Percentiles rank a stretch among this genome's conserved stretches.
Evolutionary conservation across 30 jellyfish, hydroid and myxozoan species (phyloP).

Genomic region (Aurelia sp.): DNA sequence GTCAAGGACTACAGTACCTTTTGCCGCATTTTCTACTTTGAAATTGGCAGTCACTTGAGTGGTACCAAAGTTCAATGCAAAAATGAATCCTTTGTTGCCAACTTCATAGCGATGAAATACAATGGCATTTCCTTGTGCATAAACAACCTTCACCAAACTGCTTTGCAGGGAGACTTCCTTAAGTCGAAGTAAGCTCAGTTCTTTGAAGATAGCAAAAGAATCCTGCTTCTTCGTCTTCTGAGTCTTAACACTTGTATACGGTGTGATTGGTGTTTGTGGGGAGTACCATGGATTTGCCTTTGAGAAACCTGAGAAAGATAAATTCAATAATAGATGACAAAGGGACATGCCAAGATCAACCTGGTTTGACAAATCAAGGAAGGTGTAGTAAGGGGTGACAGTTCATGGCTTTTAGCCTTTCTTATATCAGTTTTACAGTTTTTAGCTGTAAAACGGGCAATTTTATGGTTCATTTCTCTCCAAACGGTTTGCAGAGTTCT

Average conservation of each 20-base stretch:
- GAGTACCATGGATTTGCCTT: slow-evolving; percentile 53
- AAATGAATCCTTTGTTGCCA: slow-evolving; percentile 42
- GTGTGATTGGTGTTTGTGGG: neutral
- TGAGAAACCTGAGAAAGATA: slow-evolving; percentile 40
- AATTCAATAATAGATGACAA: neutral
- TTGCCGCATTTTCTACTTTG: neutral
- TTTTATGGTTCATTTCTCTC: too few species aligned
- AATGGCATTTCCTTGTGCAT: slow-evolving; percentile 29
- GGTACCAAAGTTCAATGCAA: slow-evolving; percentile 54
- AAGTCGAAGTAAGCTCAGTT: slow-evolving; percentile 18
- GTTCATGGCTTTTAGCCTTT: too few species aligned
- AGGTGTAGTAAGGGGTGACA: too few species aligned
- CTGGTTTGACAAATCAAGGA: too few species aligned
- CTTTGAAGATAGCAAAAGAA: slow-evolving; percentile 23
- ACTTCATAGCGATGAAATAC: slow-evolving; percentile 40
- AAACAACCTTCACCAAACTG: slow-evolving; percentile 6
- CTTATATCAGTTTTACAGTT: too few species aligned
- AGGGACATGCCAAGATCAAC: too few species aligned
- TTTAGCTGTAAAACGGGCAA: too few species aligned
- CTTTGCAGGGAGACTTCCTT: slow-evolving; percentile 44
- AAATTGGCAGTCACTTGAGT: neutral
- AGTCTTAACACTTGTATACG: slow-evolving; percentile 32
- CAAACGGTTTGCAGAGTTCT: too few species aligned
- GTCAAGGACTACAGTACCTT: slow-evolving; percentile 44
- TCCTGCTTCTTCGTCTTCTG: slow-evolving; percentile 27